A percentile compares a stretch with the other conserved stretches of the same genome.
Conservation (phyloP, 2,888 invertebrate genomes). For the Notocelia uddmanniana region DNA sequence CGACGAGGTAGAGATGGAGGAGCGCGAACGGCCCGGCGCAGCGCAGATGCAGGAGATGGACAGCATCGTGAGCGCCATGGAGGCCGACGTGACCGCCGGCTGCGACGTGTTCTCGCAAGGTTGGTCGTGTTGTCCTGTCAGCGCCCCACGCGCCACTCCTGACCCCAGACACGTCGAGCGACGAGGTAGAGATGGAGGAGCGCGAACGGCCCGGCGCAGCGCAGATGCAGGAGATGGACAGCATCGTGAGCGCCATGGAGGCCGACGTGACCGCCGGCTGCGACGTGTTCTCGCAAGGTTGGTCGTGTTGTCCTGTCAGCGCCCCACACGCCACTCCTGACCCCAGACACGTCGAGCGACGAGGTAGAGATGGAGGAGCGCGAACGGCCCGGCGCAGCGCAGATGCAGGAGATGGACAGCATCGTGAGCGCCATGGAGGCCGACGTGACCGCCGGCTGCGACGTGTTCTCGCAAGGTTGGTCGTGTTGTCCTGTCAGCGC, state of each 20-base stretch:
- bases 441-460: slow-evolving; percentile 73
- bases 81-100: slow-evolving; percentile 77
- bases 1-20: slow-evolving; percentile 67
- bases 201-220: no score
- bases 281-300: slow-evolving; percentile 2
- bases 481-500: no score
- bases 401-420: slow-evolving; percentile 80
- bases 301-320: no score
- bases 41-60: slow-evolving; percentile 80
- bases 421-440: slow-evolving; percentile 87
- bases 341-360: slow-evolving; percentile 64
- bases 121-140: not conserved
- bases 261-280: slow-evolving; percentile 13
- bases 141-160: slow-evolving; percentile 40
- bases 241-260: not conserved
- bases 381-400: slow-evolving; percentile 74
- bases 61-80: slow-evolving; percentile 87
- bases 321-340: no score
- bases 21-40: slow-evolving; percentile 68
- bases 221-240: no score
- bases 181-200: no score
- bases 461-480: slow-evolving; percentile 57
- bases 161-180: slow-evolving; percentile 57
- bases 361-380: no score
- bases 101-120: slow-evolving; percentile 9